phyloP scores from a whole-genome alignment of 2,888 invertebrate species.

The Eupeodes latifasciatus region DNA sequence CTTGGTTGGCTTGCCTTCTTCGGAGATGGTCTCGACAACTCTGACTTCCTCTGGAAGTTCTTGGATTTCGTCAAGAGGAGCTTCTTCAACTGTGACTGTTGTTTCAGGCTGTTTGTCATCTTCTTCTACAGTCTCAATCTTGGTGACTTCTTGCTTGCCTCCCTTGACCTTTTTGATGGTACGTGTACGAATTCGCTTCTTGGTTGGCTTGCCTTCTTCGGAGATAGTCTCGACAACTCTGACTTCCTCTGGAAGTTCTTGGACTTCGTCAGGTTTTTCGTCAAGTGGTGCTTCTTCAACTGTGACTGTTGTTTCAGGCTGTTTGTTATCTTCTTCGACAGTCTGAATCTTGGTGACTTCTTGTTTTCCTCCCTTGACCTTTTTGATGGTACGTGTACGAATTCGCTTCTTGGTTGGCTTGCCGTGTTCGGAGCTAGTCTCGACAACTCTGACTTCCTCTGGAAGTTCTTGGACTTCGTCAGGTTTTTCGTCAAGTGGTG shows the following conservation, averaged over 20 bases:
- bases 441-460: slow-evolving; percentile 77
- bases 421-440: slow-evolving; percentile 80
- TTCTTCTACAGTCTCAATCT: background rate
- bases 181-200: background rate
- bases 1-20: slow-evolving; percentile 82
- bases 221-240: background rate
- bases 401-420: slow-evolving; percentile 74
- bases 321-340: slow-evolving; percentile 82
- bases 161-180: slow-evolving; percentile 7
- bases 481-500: slow-evolving; percentile 79
- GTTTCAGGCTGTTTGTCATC: background rate
- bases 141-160: background rate
- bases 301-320: slow-evolving; percentile 79
- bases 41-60: slow-evolving; percentile 81
- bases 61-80: slow-evolving; percentile 75
- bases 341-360: slow-evolving; percentile 84
- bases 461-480: slow-evolving; percentile 80
- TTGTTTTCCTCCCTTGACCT: slow-evolving; percentile 79
- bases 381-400: slow-evolving; percentile 76
- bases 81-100: slow-evolving; percentile 77
- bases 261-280: background rate
- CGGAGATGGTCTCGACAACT: slow-evolving; percentile 81
- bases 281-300: slow-evolving; percentile 69
- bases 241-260: background rate
- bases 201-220: background rate